Percentiles rank a stretch among this genome's conserved stretches.
Evolutionary conservation across 2,113 vertebrate species (phyloP).

Genomic region (human (Homo sapiens)): DNA sequence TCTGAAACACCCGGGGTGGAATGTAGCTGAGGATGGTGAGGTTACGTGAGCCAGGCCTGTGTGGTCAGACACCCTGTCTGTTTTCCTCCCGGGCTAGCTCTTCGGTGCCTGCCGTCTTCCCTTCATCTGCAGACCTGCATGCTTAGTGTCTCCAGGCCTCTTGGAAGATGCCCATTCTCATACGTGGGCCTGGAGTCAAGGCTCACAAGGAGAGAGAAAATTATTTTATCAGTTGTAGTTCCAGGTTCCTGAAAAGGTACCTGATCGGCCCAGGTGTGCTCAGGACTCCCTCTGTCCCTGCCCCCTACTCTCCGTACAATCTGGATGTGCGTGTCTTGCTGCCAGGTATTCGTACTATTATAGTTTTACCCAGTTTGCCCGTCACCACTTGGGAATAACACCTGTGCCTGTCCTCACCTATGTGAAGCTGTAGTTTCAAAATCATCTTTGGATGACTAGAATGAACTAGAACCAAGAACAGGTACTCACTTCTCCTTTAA

Average conservation of each 20-base stretch:
- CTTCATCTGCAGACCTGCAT: not conserved
- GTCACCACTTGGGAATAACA: too few species aligned
- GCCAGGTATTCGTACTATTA: too few species aligned
- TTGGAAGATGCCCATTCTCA: not conserved
- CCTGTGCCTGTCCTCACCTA: too few species aligned
- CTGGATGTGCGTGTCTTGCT: not conserved
- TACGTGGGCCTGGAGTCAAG: not conserved
- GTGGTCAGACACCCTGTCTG: not conserved
- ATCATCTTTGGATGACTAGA: not conserved
- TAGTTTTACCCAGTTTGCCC: too few species aligned
- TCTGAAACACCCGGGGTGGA: not conserved
- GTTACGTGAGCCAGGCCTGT: too few species aligned
- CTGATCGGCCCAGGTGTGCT: not conserved
- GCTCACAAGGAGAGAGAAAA: not conserved
- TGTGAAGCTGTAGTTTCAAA: too few species aligned
- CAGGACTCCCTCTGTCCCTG: accelerated
- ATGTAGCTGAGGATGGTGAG: not conserved
- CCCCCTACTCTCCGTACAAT: accelerated
- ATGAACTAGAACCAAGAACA: not conserved
- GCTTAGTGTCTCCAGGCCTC: not conserved
- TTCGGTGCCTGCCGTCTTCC: not conserved
- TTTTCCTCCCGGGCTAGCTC: not conserved
- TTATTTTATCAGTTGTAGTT: not conserved
- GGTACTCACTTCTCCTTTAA: not conserved
- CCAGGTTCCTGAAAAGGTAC: not conserved